These are phyloP conservation scores for Callospermophilus lateralis DNA, from an alignment of 2,113 vertebrate species.

Conservation along the genomic window DNA sequence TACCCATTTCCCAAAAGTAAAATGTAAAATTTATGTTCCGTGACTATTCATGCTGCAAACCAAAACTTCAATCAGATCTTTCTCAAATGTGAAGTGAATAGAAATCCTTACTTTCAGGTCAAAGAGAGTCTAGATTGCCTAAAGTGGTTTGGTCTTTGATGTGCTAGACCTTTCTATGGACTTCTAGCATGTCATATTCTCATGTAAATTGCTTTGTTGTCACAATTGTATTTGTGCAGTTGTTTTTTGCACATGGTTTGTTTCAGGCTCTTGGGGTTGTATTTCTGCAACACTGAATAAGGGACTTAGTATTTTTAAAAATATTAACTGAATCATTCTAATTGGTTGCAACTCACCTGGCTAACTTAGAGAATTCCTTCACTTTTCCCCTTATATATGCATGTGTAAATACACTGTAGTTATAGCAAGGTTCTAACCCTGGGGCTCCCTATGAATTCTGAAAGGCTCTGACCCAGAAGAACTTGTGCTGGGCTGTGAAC, in stretches of 20 bases:
- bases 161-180: not conserved
- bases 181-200: not conserved
- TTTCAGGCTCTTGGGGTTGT: not conserved
- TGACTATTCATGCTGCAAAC: not conserved
- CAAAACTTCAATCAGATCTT: not conserved
- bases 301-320: slow-evolving; percentile 23
- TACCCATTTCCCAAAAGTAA: not conserved
- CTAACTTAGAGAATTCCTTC: slow-evolving; percentile 26
- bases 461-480: slow-evolving; percentile 9
- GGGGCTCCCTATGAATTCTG: not conserved
- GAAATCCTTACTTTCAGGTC: not conserved
- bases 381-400: not conserved
- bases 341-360: not conserved
- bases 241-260: not conserved
- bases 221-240: not conserved
- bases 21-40: slow-evolving; percentile 29
- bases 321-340: not conserved
- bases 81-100: not conserved
- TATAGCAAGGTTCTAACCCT: not conserved
- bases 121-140: not conserved
- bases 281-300: not conserved
- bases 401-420: not conserved
- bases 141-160: not conserved
- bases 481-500: not conserved
- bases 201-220: not conserved